Conservation (phyloP, 2,113 vertebrate genomes). For the Nesogale talazaci region DNA sequence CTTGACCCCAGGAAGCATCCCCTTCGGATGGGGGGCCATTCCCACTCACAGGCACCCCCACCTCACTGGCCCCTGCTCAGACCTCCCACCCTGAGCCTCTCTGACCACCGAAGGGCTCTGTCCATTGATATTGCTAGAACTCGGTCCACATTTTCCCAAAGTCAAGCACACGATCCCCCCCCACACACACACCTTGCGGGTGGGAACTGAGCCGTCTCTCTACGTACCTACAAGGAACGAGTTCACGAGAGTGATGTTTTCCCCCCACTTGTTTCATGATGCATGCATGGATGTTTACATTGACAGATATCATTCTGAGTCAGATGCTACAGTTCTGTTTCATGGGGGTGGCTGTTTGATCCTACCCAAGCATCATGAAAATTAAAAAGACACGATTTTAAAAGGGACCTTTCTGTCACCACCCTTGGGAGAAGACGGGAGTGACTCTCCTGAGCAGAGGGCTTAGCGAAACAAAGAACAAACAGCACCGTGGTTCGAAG, state of each 20-base stretch:
- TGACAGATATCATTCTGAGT: not conserved
- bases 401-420: not conserved
- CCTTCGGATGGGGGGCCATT: too few species aligned
- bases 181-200: accelerated
- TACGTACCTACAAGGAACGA: not conserved
- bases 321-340: not conserved
- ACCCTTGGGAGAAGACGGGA: not conserved
- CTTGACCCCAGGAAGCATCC: not conserved
- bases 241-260: not conserved
- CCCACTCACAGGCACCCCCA: too few species aligned
- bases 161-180: accelerated
- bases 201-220: not conserved
- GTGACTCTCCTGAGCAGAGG: not conserved
- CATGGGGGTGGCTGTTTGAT: not conserved
- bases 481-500: not conserved
- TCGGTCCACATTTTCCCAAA: not conserved
- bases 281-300: not conserved
- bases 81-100: not conserved
- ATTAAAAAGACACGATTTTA: not conserved
- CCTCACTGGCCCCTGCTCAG: too few species aligned
- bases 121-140: not conserved
- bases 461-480: not conserved
- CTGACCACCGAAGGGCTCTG: not conserved
- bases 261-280: not conserved
- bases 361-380: not conserved